These are phyloP conservation scores for Caenorhabditis plicata DNA, from an alignment of 2,888 invertebrate species.

Conservation along the genomic window DNA sequence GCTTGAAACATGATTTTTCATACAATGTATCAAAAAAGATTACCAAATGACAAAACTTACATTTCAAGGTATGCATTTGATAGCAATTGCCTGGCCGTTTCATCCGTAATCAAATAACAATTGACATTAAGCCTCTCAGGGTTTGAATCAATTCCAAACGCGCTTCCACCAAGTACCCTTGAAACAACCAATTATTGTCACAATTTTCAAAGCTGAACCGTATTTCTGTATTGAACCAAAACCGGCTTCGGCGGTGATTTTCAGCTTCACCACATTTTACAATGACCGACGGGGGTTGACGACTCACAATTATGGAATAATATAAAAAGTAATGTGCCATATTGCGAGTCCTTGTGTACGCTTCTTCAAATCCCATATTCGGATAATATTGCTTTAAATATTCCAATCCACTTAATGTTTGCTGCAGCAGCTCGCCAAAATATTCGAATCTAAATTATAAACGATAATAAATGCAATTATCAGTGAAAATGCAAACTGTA, in stretches of 20 bases:
- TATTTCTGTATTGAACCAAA: conserved; percentile 65
- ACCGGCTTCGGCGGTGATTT: conserved; percentile 61
- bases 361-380: conserved; percentile 57
- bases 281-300: conserved; percentile 64
- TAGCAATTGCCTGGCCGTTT: conserved; percentile 61
- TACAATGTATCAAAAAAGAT: too few species aligned
- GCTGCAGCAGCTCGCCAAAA: conserved; percentile 63
- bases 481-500: conserved; percentile 45
- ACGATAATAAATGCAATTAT: conserved; percentile 27
- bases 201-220: conserved; percentile 22
- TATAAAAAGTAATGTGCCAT: conserved; percentile 63
- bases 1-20: too few species aligned
- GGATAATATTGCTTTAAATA: conserved; percentile 59
- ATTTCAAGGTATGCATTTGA: conserved; percentile 63
- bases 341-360: conserved; percentile 48
- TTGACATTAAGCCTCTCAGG: conserved; percentile 53
- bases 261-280: conserved; percentile 65
- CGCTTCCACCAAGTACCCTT: conserved; percentile 61
- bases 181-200: too few species aligned
- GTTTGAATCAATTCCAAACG: conserved; percentile 56
- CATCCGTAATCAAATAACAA: conserved; percentile 63
- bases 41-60: conserved; percentile 24
- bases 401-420: conserved; percentile 59
- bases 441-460: conserved; percentile 57
- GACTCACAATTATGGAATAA: conserved; percentile 63